Evolutionary conservation across 2,797 vertebrate species (phyloP).

Genomic region (Halcyon chelicuti): DNA sequence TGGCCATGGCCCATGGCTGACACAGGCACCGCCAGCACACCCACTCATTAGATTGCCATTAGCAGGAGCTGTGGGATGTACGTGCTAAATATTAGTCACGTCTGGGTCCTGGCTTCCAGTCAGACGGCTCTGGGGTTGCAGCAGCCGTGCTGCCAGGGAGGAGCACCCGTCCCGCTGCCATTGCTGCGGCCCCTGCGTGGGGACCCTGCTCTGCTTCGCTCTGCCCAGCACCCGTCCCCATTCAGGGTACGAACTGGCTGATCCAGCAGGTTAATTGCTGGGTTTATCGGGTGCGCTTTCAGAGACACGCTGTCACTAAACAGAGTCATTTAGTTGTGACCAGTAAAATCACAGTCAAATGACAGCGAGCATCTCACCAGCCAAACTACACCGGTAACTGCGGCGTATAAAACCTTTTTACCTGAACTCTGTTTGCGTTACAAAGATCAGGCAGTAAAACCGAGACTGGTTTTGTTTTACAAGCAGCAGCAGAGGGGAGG

Average conservation of each 20-base stretch:
- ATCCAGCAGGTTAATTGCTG: accelerated
- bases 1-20: not conserved
- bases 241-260: not conserved
- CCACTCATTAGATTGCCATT: not conserved
- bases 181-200: accelerated
- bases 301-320: not conserved
- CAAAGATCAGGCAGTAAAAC: conserved; percentile 66
- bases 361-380: not conserved
- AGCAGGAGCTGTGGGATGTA: not conserved
- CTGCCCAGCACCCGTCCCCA: accelerated
- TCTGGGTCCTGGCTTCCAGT: not conserved
- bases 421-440: conserved; percentile 53
- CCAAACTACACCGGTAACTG: not conserved
- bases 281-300: not conserved
- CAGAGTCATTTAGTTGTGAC: not conserved
- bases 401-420: not conserved
- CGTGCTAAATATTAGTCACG: not conserved
- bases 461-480: conserved; percentile 46
- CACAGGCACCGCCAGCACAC: not conserved
- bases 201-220: not conserved
- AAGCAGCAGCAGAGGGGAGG: not conserved
- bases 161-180: accelerated
- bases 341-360: not conserved
- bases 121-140: not conserved
- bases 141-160: not conserved